These are phyloP conservation scores for Melitaea cinxia DNA, from an alignment of 1,140 invertebrate species.

Conservation along the genomic window DNA sequence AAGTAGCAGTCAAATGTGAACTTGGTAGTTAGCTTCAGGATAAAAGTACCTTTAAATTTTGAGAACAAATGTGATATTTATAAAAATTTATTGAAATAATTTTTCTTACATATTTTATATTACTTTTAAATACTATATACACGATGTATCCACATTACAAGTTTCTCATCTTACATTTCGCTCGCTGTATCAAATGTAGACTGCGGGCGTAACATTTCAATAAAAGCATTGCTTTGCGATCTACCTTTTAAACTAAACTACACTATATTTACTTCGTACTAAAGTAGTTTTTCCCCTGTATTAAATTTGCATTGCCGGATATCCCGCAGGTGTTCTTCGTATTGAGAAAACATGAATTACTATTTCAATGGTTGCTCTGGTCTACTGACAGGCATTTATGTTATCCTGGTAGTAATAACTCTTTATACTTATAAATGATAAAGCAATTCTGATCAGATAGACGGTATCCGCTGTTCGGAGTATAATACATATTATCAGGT, in stretches of 20 bases:
- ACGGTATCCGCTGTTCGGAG: not conserved
- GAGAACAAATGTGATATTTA: too few relatives aligned
- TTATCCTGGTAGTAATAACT: conserved; percentile 22
- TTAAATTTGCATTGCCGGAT: conserved; percentile 27
- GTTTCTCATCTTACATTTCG: conserved; percentile 16
- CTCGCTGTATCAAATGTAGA: conserved; percentile 32
- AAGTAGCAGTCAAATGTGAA: too few relatives aligned
- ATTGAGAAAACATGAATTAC: conserved; percentile 41
- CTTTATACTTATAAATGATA: conserved; percentile 5
- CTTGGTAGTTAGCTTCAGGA: too few relatives aligned
- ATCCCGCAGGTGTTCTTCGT: conserved; percentile 39
- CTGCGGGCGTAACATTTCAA: conserved; percentile 23
- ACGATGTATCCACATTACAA: not conserved
- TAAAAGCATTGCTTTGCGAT: conserved; percentile 13
- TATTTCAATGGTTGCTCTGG: conserved; percentile 28
- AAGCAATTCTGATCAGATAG: not conserved
- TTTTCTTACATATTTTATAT: too few relatives aligned
- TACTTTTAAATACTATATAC: not conserved
- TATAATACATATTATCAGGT: too few relatives aligned
- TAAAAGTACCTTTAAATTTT: too few relatives aligned
- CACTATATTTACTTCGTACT: not conserved
- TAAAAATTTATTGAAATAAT: too few relatives aligned
- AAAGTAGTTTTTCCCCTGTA: conserved; percentile 5
- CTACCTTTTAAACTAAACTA: conserved; percentile 1
- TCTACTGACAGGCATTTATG: conserved; percentile 25